phyloP scores from a whole-genome alignment of 64 coral and sea anemone genomes.

The Pachyseris speciosa region DNA sequence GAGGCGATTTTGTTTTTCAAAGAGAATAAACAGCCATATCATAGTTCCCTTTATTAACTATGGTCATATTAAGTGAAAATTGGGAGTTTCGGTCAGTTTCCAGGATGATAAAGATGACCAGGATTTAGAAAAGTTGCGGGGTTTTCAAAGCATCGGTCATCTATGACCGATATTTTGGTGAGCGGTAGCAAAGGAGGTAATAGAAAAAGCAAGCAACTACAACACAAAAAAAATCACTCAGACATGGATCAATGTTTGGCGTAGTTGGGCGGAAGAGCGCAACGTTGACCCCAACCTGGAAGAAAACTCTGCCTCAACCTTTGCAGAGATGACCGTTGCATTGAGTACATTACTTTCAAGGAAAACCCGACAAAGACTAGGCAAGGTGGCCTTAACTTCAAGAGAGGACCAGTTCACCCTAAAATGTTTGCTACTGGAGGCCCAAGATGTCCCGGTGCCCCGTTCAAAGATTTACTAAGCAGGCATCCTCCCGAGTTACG shows the following conservation, averaged over 20 bases:
- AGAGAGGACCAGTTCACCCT: not conserved
- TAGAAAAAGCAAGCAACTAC: not conserved
- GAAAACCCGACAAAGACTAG: constrained; percentile 42
- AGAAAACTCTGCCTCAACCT: not conserved
- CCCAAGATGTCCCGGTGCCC: not conserved
- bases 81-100: too few relatives aligned
- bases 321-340: constrained; percentile 11
- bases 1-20: too few relatives aligned
- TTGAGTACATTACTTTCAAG: constrained; percentile 24
- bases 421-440: constrained; percentile 37
- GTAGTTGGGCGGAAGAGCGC: not conserved
- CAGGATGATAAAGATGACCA: too few relatives aligned
- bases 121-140: too few relatives aligned
- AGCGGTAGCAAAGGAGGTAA: too few relatives aligned
- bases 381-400: constrained; percentile 5
- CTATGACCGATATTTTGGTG: too few relatives aligned
- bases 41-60: too few relatives aligned
- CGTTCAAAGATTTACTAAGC: constrained; percentile 31
- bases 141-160: too few relatives aligned
- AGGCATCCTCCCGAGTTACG: constrained; percentile 11
- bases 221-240: constrained; percentile 24
- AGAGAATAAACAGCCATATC: too few relatives aligned
- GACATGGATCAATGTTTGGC: not conserved
- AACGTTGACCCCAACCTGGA: not conserved
- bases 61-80: too few relatives aligned